phyloP scores from a whole-genome alignment of 2,888 invertebrate genomes.

The Vannuccia rotundouncinata region DNA sequence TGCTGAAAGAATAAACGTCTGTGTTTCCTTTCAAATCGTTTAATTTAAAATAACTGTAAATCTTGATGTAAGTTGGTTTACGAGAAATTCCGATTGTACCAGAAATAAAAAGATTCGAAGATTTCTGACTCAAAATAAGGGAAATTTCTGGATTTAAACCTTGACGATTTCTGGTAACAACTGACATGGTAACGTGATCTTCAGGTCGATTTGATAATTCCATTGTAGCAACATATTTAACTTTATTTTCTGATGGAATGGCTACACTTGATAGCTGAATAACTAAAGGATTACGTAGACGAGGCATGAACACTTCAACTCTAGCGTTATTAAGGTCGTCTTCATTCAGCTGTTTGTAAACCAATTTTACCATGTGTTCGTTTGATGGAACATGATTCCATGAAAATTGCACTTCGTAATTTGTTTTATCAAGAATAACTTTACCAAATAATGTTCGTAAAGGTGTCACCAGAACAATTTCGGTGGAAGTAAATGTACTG shows the following conservation, averaged over 20 bases:
- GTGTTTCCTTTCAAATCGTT: neutral
- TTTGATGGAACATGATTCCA: neutral
- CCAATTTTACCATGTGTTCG: neutral
- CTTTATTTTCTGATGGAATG: neutral
- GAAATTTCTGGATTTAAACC: neutral
- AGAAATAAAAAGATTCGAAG: neutral
- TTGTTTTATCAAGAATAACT: neutral
- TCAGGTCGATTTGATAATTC: neutral
- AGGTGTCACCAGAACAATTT: neutral
- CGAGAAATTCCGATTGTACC: neutral
- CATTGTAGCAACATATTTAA: neutral
- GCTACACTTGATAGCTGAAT: neutral
- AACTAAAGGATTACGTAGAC: neutral
- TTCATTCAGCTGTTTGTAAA: neutral
- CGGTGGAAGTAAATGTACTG: neutral
- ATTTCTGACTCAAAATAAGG: neutral
- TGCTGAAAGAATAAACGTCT: neutral
- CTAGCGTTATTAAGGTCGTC: neutral
- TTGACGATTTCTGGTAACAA: neutral
- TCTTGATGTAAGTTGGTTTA: neutral
- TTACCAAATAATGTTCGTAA: neutral
- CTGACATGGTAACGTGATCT: neutral
- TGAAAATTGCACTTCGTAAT: neutral
- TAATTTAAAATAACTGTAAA: neutral
- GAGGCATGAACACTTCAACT: neutral